Evolutionary conservation across 2,888 invertebrate genomes (phyloP).

Genomic region (Eueremaeus valkanovi): DNA sequence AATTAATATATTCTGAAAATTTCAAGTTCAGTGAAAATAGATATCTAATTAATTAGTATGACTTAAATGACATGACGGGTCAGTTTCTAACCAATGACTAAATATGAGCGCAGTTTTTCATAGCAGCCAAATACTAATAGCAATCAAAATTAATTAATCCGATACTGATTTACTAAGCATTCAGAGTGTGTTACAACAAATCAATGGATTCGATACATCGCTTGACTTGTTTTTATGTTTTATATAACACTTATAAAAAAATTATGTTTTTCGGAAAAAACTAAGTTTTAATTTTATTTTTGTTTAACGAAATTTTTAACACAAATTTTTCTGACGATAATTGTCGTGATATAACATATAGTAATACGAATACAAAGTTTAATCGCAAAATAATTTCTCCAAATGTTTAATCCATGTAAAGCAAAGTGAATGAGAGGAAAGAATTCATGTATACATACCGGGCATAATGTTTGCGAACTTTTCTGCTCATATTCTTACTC

Average conservation of each 20-base stretch:
- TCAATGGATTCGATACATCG: constrained; percentile 13
- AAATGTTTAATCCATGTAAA: background rate
- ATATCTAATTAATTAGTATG: too few species aligned
- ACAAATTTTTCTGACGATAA: background rate
- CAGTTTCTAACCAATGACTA: too few species aligned
- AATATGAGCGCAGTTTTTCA: too few species aligned
- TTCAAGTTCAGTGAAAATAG: constrained; percentile 13
- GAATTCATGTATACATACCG: background rate
- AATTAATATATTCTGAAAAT: too few species aligned
- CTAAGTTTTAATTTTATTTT: background rate
- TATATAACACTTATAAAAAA: background rate
- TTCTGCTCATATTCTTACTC: background rate
- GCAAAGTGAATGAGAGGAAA: background rate
- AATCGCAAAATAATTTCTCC: constrained; percentile 20
- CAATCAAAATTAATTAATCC: constrained; percentile 5
- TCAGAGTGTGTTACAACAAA: constrained; percentile 1
- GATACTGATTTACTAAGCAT: background rate
- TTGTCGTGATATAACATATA: background rate
- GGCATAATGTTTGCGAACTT: background rate
- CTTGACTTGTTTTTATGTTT: constrained; percentile 2
- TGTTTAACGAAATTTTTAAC: background rate
- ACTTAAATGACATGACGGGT: constrained; percentile 1
- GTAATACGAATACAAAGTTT: background rate
- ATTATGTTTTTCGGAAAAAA: background rate
- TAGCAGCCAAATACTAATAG: background rate